A percentile compares a stretch with the other conserved stretches of the same genome.
Evolutionary conservation across 2,888 invertebrate genomes (phyloP).

Genomic region (Caenorhabditis drosophilae): DNA sequence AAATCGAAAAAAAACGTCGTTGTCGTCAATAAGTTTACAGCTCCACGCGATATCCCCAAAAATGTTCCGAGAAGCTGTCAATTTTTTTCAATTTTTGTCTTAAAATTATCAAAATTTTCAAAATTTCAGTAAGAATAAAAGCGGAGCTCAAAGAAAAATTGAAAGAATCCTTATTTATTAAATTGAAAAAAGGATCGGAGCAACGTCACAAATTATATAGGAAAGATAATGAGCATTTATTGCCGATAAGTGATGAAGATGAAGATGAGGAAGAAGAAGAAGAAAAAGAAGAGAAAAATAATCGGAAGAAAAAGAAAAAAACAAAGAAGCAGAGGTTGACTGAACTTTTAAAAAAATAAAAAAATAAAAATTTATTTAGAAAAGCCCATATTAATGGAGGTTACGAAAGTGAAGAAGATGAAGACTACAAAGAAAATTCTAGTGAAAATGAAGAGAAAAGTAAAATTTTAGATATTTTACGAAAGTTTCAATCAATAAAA

Average conservation of each 20-base stretch:
- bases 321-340: background rate
- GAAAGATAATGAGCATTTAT: conserved; percentile 40
- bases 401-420: conserved; percentile 28
- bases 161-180: conserved; percentile 16
- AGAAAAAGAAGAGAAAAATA: conserved; percentile 9
- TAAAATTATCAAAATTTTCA: too few species aligned
- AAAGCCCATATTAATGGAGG: too few species aligned
- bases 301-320: conserved; percentile 8
- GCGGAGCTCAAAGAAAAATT: conserved; percentile 26
- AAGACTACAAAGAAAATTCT: conserved; percentile 17
- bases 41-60: conserved; percentile 8
- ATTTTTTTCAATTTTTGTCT: conserved; percentile 10
- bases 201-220: conserved; percentile 32
- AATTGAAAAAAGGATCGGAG: conserved; percentile 31
- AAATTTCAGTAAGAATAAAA: conserved; percentile 7
- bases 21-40: conserved; percentile 6
- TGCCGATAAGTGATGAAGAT: conserved; percentile 20
- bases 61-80: conserved; percentile 28
- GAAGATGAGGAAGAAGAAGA: conserved; percentile 18
- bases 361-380: too few species aligned
- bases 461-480: background rate
- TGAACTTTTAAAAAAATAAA: too few species aligned
- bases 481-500: too few species aligned
- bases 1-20: conserved; percentile 7
- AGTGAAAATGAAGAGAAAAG: conserved; percentile 1